phyloP scores from a whole-genome alignment of 2,113 vertebrate genomes.

The Fregetta grallaria region DNA sequence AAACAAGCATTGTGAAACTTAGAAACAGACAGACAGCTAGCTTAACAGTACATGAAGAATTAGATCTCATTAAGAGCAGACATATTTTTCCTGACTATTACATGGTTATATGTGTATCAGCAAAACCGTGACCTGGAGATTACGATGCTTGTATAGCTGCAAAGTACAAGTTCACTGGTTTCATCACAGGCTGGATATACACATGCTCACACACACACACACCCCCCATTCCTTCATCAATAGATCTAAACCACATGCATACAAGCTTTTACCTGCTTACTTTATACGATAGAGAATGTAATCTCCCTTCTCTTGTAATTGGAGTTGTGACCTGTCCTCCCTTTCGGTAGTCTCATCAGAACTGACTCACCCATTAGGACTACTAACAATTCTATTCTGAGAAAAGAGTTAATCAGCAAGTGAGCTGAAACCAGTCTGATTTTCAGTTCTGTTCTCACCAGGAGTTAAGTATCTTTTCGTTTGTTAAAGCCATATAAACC shows the following conservation, averaged over 20 bases:
- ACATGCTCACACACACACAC: not conserved
- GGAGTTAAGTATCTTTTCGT: not conserved
- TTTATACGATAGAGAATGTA: not conserved
- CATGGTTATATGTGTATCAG: not conserved
- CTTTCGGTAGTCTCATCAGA: not conserved
- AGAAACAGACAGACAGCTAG: not conserved
- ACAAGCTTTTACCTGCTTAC: not conserved
- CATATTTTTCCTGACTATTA: not conserved
- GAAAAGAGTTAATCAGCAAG: not conserved
- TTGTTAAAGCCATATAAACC: not conserved
- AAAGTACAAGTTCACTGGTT: not conserved
- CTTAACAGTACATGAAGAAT: not conserved
- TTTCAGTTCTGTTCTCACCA: not conserved
- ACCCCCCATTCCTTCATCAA: not conserved
- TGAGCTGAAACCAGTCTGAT: not conserved
- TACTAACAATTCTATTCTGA: not conserved
- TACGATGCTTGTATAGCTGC: fast-evolving
- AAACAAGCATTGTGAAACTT: not conserved
- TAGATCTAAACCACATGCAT: not conserved
- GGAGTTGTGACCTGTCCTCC: not conserved
- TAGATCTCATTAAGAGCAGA: not conserved
- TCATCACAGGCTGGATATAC: not conserved
- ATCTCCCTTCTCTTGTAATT: not conserved
- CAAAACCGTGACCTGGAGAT: not conserved
- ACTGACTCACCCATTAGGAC: not conserved